These are phyloP conservation scores for Condylostylus longicornis DNA, from an alignment of 1,140 invertebrate genomes.

Conservation along the genomic window DNA sequence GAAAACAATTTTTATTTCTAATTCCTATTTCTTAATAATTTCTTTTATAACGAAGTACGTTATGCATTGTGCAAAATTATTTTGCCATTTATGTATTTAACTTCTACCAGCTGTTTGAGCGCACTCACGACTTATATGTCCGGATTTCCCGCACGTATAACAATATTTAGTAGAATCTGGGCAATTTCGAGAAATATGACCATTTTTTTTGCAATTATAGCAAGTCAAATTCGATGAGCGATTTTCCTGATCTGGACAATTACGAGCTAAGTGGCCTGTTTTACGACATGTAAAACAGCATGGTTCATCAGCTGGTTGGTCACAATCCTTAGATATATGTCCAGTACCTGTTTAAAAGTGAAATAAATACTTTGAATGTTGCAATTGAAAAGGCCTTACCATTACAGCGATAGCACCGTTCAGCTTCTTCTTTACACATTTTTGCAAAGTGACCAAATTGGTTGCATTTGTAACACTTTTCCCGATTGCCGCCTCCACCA, in stretches of 20 bases:
- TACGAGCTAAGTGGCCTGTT: constrained; percentile 73
- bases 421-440: constrained; percentile 74
- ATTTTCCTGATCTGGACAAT: constrained; percentile 52
- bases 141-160: constrained; percentile 76
- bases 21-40: no score
- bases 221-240: constrained; percentile 47
- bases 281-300: constrained; percentile 82
- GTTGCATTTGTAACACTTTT: constrained; percentile 92
- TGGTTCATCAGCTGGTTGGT: constrained; percentile 59
- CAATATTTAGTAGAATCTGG: constrained; percentile 70
- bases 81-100: no score
- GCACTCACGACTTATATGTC: constrained; percentile 81
- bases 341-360: constrained; percentile 50
- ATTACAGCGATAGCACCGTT: constrained; percentile 70
- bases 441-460: constrained; percentile 82
- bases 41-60: no score
- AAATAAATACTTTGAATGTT: neutral
- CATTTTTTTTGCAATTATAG: constrained; percentile 78
- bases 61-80: no score
- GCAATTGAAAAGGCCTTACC: constrained; percentile 7
- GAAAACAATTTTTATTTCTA: no score
- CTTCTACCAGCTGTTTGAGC: constrained; percentile 45
- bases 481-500: constrained; percentile 42
- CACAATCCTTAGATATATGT: constrained; percentile 81
- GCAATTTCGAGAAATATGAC: constrained; percentile 80